Conservation (phyloP, 2,888 invertebrate species). For the Sinotaia quadrata region DNA sequence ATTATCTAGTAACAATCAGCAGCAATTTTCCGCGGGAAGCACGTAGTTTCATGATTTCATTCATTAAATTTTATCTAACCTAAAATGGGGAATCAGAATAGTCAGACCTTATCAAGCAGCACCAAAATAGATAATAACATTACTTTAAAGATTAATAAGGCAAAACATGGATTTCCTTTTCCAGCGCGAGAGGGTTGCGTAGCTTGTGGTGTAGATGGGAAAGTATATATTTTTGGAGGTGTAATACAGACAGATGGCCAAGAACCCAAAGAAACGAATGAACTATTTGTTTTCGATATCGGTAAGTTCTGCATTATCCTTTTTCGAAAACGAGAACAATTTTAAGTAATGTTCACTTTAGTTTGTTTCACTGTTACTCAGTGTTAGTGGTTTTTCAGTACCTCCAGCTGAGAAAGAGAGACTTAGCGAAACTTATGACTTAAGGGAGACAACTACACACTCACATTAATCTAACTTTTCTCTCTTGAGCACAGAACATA, state of each 20-base stretch:
- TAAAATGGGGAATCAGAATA: constrained; percentile 9
- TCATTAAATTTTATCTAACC: background rate
- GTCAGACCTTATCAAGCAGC: background rate
- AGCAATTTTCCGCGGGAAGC: constrained; percentile 14
- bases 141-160: constrained; percentile 7
- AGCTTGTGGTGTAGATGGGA: constrained; percentile 52
- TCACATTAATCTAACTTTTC: too few relatives aligned
- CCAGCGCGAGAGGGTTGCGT: constrained; percentile 64
- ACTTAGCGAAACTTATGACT: too few relatives aligned
- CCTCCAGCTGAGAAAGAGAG: too few relatives aligned
- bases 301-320: too few relatives aligned
- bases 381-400: too few relatives aligned
- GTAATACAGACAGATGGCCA: constrained; percentile 53
- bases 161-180: constrained; percentile 31
- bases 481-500: too few relatives aligned
- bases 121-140: constrained; percentile 10
- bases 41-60: too few relatives aligned
- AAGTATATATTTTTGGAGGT: constrained; percentile 67
- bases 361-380: too few relatives aligned
- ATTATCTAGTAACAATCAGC: too few relatives aligned
- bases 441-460: too few relatives aligned
- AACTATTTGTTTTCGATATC: constrained; percentile 59
- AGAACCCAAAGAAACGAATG: constrained; percentile 62
- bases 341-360: too few relatives aligned
- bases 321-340: too few relatives aligned